Percentiles rank a stretch among this genome's conserved stretches.
Evolutionary conservation across 2,113 vertebrate species (phyloP).

Genomic region (Megaleporinus macrocephalus): DNA sequence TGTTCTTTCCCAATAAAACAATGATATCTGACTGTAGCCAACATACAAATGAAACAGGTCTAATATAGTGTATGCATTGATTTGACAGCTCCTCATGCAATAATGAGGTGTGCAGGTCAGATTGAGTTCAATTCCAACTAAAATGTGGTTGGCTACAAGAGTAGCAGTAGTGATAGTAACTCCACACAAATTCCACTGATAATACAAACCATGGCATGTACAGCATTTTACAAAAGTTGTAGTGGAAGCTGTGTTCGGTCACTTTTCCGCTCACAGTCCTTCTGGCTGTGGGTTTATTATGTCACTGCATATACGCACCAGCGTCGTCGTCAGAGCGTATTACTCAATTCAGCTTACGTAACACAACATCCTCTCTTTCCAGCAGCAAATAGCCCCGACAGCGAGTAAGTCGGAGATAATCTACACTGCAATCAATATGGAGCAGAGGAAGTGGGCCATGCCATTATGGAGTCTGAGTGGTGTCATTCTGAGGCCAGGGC

Average conservation of each 20-base stretch:
- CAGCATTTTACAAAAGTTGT: constrained; percentile 12
- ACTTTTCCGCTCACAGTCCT: background rate
- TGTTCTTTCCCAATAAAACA: too few relatives aligned
- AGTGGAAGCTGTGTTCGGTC: background rate
- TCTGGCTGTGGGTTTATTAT: constrained; percentile 17
- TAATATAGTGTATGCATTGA: background rate
- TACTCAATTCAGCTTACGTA: constrained; percentile 69
- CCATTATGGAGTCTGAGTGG: constrained; percentile 34
- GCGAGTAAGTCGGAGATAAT: constrained; percentile 73
- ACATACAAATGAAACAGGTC: too few relatives aligned
- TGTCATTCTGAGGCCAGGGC: constrained; percentile 23
- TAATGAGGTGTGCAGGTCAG: background rate
- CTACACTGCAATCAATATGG: constrained; percentile 69
- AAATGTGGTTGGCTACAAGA: too few relatives aligned
- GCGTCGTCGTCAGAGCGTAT: constrained; percentile 64
- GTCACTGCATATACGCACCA: constrained; percentile 45
- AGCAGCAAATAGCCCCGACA: constrained; percentile 61
- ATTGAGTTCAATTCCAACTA: background rate
- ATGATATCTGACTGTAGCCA: too few relatives aligned
- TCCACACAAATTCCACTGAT: background rate
- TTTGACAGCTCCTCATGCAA: background rate
- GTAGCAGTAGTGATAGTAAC: too few relatives aligned
- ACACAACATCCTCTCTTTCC: constrained; percentile 56
- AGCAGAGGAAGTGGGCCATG: constrained; percentile 64
- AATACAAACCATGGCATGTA: background rate